phyloP scores from a whole-genome alignment of 2,797 vertebrate species.

The Siniperca scherzeri region DNA sequence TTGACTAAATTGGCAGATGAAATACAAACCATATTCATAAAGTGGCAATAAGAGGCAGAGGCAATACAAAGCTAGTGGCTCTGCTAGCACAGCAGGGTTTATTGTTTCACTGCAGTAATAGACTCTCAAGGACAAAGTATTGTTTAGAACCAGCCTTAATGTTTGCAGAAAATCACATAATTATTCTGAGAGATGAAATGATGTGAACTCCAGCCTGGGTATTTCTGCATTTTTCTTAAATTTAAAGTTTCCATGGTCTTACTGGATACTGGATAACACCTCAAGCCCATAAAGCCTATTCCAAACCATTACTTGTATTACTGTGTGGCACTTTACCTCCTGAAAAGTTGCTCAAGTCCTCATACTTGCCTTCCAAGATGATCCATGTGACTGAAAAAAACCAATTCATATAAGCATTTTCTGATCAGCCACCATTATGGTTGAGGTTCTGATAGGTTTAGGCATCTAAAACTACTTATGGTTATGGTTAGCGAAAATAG shows the following conservation, averaged over 20 bases:
- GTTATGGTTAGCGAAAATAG: neutral
- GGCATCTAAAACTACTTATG: neutral
- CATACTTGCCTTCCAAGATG: neutral
- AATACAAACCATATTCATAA: slow-evolving; percentile 74
- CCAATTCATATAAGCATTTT: neutral
- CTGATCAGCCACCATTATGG: neutral
- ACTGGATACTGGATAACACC: neutral
- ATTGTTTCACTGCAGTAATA: slow-evolving; percentile 55
- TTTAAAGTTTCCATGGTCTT: slow-evolving; percentile 19
- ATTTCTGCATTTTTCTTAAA: slow-evolving; percentile 32
- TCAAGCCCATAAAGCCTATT: neutral
- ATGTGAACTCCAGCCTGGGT: neutral
- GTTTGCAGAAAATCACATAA: slow-evolving; percentile 51
- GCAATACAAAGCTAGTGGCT: slow-evolving; percentile 65
- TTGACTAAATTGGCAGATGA: slow-evolving; percentile 75
- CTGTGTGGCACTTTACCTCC: neutral
- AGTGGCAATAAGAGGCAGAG: slow-evolving; percentile 62
- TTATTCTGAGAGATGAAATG: slow-evolving; percentile 48
- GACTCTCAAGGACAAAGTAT: slow-evolving; percentile 61
- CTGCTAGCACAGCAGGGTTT: slow-evolving; percentile 49
- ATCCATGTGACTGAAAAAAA: neutral
- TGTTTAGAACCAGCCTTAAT: slow-evolving; percentile 44
- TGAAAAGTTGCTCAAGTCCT: neutral
- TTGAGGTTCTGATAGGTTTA: neutral
- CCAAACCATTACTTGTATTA: neutral